A percentile compares a stretch with the other conserved stretches of the same genome.
Evolutionary conservation across 2,113 vertebrate genomes (phyloP).

Genomic region (Rhagologus leucostigma): DNA sequence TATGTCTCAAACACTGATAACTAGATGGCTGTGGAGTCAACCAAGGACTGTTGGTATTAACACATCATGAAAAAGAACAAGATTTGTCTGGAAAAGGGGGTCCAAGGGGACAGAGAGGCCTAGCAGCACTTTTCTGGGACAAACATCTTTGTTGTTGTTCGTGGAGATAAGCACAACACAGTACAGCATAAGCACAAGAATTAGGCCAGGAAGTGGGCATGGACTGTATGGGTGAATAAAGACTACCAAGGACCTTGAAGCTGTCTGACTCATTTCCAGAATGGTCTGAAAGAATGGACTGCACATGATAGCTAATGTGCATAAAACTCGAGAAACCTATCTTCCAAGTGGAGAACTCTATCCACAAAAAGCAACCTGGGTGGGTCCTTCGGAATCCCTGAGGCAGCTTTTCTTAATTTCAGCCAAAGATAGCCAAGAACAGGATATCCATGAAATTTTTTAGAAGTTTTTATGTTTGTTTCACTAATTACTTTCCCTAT

Average conservation of each 20-base stretch:
- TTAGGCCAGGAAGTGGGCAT: neutral
- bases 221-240: neutral
- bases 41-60: neutral
- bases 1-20: neutral
- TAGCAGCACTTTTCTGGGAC: neutral
- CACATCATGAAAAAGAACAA: fast-evolving
- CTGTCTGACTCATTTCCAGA: neutral
- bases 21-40: neutral
- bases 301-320: neutral
- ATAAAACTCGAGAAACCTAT: neutral
- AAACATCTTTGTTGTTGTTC: fast-evolving
- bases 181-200: neutral
- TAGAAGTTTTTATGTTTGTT: neutral
- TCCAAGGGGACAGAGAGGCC: neutral
- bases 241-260: neutral
- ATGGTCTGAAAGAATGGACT: neutral
- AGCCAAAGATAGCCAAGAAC: neutral
- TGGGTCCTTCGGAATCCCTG: neutral
- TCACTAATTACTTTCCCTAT: neutral
- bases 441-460: neutral
- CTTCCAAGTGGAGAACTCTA: neutral
- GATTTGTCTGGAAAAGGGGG: neutral
- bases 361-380: neutral
- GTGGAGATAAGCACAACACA: neutral
- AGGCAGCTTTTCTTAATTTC: neutral